These are phyloP conservation scores for Microplitis demolitor DNA, from an alignment of 1,140 invertebrate species.

Conservation along the genomic window DNA sequence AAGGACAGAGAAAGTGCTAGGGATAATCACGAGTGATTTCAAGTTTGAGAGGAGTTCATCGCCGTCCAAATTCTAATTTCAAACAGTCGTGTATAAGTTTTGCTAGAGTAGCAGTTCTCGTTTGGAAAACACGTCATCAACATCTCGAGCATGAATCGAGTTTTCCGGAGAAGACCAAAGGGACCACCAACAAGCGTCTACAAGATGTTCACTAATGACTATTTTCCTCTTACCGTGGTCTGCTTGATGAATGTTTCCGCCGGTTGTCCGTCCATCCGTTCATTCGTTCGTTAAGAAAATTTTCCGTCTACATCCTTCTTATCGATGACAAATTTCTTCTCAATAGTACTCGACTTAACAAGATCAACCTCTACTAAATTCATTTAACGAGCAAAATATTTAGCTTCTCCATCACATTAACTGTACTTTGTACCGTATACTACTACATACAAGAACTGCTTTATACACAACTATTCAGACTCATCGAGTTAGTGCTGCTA, in stretches of 20 bases:
- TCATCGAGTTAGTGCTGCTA: background rate
- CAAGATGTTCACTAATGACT: conserved; percentile 1
- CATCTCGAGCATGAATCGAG: conserved; percentile 14
- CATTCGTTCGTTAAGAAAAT: background rate
- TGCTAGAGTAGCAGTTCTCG: background rate
- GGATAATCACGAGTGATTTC: conserved; percentile 15
- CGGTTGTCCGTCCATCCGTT: too few species aligned
- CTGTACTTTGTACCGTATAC: too few species aligned
- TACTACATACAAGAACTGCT: too few species aligned
- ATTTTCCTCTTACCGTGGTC: conserved; percentile 2
- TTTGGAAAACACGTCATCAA: conserved; percentile 29
- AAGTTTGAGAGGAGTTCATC: conserved; percentile 20
- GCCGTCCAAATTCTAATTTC: conserved; percentile 25
- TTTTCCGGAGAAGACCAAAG: conserved; percentile 21
- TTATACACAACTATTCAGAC: background rate
- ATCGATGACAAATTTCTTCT: conserved; percentile 3
- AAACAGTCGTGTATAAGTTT: conserved; percentile 13
- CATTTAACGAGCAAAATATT: background rate
- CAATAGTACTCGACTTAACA: background rate
- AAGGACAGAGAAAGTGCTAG: conserved; percentile 5
- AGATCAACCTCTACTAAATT: background rate
- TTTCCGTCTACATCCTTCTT: background rate
- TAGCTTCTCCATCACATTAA: too few species aligned
- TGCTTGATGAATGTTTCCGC: conserved; percentile 1
- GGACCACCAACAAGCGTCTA: background rate